phyloP scores from a whole-genome alignment of 2,113 vertebrate genomes.

The Pseudois nayaur region DNA sequence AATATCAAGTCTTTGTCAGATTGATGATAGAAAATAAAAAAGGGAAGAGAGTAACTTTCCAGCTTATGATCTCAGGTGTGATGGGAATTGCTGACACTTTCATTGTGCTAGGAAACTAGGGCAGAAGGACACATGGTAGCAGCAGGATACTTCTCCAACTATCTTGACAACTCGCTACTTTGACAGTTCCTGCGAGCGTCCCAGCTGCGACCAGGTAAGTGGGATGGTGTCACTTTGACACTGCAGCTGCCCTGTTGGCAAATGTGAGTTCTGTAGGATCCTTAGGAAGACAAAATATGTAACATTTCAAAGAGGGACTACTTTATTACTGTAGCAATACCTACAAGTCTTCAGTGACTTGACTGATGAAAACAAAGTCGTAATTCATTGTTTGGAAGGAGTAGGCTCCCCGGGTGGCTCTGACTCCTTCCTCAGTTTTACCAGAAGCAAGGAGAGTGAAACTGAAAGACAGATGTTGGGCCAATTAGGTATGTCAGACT shows the following conservation, averaged over 20 bases:
- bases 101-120: neutral
- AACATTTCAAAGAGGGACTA: neutral
- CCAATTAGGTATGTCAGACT: neutral
- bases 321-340: neutral
- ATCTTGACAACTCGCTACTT: neutral
- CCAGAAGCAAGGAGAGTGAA: neutral
- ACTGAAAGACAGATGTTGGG: neutral
- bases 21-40: neutral
- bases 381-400: neutral
- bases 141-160: neutral
- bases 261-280: neutral
- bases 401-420: neutral
- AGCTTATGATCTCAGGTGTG: neutral
- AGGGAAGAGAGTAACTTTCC: neutral
- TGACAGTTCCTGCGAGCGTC: slow-evolving; percentile 20
- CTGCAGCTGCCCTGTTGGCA: neutral
- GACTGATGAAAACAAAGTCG: neutral
- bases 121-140: neutral
- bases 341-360: neutral
- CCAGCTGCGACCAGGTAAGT: slow-evolving; percentile 15
- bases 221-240: slow-evolving; percentile 12
- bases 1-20: neutral
- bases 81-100: neutral
- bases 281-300: neutral
- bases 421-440: neutral